Evolutionary conservation across 2,113 vertebrate genomes (phyloP).

Genomic region (Trinectes maculatus): DNA sequence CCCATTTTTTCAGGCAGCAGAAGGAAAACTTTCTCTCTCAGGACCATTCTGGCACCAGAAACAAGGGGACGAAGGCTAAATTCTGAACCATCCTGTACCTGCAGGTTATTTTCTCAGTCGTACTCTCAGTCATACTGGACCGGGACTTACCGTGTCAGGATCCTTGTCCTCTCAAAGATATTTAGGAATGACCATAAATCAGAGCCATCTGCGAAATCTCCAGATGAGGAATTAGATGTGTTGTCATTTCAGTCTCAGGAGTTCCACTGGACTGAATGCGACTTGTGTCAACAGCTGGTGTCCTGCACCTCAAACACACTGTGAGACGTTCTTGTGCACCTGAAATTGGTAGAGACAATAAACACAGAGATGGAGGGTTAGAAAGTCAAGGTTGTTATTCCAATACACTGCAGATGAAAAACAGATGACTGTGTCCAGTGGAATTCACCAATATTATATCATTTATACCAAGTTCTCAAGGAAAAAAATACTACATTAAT

Average conservation of each 20-base stretch:
- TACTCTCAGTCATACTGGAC: constrained; percentile 10
- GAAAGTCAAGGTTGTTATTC: constrained; percentile 25
- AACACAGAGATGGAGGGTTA: constrained; percentile 39
- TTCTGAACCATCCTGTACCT: constrained; percentile 24
- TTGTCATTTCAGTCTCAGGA: constrained; percentile 9
- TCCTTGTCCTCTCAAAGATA: constrained; percentile 19
- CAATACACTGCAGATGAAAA: constrained; percentile 26
- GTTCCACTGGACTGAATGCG: constrained; percentile 31
- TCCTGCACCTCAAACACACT: constrained; percentile 19
- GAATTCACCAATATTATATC: neutral
- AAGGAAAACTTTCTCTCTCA: constrained; percentile 23
- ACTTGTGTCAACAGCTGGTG: constrained; percentile 62
- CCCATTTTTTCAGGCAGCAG: constrained; percentile 6
- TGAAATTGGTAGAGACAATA: constrained; percentile 46
- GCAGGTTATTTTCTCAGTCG: constrained; percentile 43
- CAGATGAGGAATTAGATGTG: constrained; percentile 20
- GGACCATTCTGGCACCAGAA: constrained; percentile 20
- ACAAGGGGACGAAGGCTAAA: constrained; percentile 8
- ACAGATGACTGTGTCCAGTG: constrained; percentile 12
- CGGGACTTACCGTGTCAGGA: constrained; percentile 22
- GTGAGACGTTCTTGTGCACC: constrained; percentile 28
- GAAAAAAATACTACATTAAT: too few relatives aligned
- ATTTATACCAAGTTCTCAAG: too few relatives aligned
- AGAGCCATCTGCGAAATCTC: constrained; percentile 43
- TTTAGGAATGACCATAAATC: constrained; percentile 41